Conservation (phyloP, 2,888 invertebrate species). For the Drosophila infuscata region DNA sequence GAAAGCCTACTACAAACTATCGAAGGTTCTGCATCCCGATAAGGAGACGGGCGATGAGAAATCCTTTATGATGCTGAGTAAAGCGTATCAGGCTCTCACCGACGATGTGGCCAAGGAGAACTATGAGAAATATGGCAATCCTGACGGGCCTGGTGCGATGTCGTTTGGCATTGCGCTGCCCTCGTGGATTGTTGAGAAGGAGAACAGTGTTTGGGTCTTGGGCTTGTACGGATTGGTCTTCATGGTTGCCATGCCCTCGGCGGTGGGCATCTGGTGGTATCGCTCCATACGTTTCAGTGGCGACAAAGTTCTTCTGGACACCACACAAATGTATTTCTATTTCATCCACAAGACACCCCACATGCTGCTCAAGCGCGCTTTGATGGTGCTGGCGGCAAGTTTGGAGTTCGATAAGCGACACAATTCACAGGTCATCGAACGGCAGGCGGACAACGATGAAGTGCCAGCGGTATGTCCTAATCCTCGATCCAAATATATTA, state of each 20-base stretch:
- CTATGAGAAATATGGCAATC: slow-evolving; percentile 99
- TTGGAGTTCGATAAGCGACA: slow-evolving; percentile 97
- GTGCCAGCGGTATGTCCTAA: slow-evolving; percentile 91
- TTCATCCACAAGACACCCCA: slow-evolving; percentile 98
- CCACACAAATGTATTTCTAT: slow-evolving; percentile 98
- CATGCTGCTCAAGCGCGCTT: slow-evolving; percentile 96
- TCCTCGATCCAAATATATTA: background rate
- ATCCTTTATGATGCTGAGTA: slow-evolving; percentile 98
- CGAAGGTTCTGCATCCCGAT: slow-evolving; percentile 98
- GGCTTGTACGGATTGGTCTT: slow-evolving; percentile 98
- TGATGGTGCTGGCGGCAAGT: slow-evolving; percentile 98
- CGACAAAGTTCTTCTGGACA: slow-evolving; percentile 97
- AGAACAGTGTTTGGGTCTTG: slow-evolving; percentile 99
- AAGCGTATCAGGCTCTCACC: slow-evolving; percentile 96
- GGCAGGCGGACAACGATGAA: slow-evolving; percentile 97
- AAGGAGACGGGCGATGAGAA: slow-evolving; percentile 98
- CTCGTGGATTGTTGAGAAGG: slow-evolving; percentile 99
- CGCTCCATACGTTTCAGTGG: slow-evolving; percentile 98
- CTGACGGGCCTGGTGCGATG: slow-evolving; percentile 99
- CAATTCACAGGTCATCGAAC: slow-evolving; percentile 96
- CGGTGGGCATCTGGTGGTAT: slow-evolving; percentile 99
- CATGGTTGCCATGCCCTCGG: slow-evolving; percentile 97
- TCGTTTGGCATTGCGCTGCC: slow-evolving; percentile 99
- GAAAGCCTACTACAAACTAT: slow-evolving; percentile 97
- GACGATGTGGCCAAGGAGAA: slow-evolving; percentile 98